Evolutionary conservation across 2,797 vertebrate genomes (phyloP).

Genomic region (Oreonectes daqikongensis): DNA sequence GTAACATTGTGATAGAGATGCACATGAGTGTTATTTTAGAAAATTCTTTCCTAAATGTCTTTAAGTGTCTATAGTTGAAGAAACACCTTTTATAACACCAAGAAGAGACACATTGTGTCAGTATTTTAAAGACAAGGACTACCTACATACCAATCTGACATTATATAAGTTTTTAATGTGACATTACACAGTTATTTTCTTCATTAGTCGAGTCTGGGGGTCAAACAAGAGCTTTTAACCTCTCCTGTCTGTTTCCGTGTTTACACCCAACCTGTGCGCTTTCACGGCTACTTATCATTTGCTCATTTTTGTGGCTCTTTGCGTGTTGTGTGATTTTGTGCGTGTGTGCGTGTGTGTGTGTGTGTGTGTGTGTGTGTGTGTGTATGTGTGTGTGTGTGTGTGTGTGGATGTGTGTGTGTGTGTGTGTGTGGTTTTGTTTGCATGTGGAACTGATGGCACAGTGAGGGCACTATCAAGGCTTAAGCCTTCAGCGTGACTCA

Average conservation of each 20-base stretch:
- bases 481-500: constrained; percentile 38
- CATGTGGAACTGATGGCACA: constrained; percentile 31
- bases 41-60: background rate
- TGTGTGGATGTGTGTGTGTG: constrained; percentile 24
- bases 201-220: background rate
- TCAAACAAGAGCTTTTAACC: background rate
- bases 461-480: constrained; percentile 28
- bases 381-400: constrained; percentile 23
- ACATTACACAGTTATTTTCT: background rate
- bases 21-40: background rate
- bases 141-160: no score
- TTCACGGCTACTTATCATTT: constrained; percentile 46
- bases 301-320: constrained; percentile 28
- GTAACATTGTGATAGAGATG: background rate
- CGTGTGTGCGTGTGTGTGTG: constrained; percentile 32
- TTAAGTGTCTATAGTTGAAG: constrained; percentile 14
- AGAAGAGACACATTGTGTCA: background rate
- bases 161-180: background rate
- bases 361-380: constrained; percentile 35
- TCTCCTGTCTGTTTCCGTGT: constrained; percentile 47
- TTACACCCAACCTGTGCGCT: constrained; percentile 29
- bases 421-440: constrained; percentile 35
- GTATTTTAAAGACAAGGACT: background rate
- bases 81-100: background rate
- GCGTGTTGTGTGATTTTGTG: constrained; percentile 21